A percentile compares a stretch with the other conserved stretches of the same genome.
phyloP scores from a whole-genome alignment of 2,797 vertebrate genomes.

The Poeciliopsis presidionis region DNA sequence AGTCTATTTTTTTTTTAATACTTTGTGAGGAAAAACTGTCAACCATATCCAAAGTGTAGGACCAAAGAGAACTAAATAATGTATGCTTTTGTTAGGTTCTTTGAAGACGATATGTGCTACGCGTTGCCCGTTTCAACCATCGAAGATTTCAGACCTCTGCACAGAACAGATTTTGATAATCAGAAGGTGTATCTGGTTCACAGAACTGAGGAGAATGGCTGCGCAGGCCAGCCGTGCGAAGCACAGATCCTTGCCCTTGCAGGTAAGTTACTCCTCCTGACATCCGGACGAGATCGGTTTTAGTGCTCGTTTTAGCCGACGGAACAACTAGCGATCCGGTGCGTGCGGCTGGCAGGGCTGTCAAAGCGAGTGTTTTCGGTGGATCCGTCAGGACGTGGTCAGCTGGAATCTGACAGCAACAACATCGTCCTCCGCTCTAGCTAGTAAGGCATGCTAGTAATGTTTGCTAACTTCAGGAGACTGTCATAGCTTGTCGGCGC shows the following conservation, averaged over 20 bases:
- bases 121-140: conserved; percentile 92
- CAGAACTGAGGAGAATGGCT: conserved; percentile 86
- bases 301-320: conserved; percentile 13
- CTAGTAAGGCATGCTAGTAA: conserved; percentile 66
- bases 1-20: conserved; percentile 81
- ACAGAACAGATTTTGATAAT: conserved; percentile 95
- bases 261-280: conserved; percentile 84
- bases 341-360: conserved; percentile 32
- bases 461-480: conserved; percentile 60
- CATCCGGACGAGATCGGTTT: neutral
- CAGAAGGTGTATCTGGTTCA: conserved; percentile 97
- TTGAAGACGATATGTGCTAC: conserved; percentile 97
- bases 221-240: conserved; percentile 89
- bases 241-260: conserved; percentile 97
- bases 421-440: conserved; percentile 65
- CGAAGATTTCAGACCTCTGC: conserved; percentile 92
- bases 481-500: conserved; percentile 23
- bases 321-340: neutral
- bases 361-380: conserved; percentile 49
- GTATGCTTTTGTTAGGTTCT: conserved; percentile 97
- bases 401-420: conserved; percentile 71
- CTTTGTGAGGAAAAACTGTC: conserved; percentile 84
- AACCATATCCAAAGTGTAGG: conserved; percentile 82
- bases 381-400: conserved; percentile 68
- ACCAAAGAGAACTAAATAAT: conserved; percentile 84